Evolutionary conservation across 1,140 invertebrate genomes (phyloP).

Genomic region (Lysiphlebus fabarum): DNA sequence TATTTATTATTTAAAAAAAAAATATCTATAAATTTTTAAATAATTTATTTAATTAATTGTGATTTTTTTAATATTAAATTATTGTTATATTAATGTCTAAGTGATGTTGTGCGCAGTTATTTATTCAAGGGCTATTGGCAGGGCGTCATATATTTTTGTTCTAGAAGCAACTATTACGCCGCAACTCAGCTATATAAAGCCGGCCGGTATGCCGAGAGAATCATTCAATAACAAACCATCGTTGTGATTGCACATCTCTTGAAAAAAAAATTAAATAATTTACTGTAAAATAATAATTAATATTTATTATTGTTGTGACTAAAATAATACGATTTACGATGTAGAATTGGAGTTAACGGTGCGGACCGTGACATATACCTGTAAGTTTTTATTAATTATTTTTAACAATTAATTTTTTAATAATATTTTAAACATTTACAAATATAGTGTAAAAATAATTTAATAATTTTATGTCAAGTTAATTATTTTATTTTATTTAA

Average conservation of each 20-base stretch:
- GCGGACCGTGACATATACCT: constrained; percentile 51
- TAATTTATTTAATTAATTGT: neutral
- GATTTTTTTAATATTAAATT: constrained; percentile 3
- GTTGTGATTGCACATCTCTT: constrained; percentile 30
- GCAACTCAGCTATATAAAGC: constrained; percentile 12
- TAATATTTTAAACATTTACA: too few species aligned
- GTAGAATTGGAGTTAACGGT: constrained; percentile 31
- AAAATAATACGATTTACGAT: constrained; percentile 15
- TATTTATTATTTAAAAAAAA: neutral
- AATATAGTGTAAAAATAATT: neutral
- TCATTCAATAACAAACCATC: constrained; percentile 48
- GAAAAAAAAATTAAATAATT: constrained; percentile 24
- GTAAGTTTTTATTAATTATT: constrained; percentile 38
- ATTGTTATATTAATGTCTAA: constrained; percentile 7
- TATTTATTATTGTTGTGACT: constrained; percentile 11
- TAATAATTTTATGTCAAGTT: constrained; percentile 1
- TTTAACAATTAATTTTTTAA: neutral
- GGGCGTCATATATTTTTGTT: constrained; percentile 33
- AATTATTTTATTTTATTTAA: too few species aligned
- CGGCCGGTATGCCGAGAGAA: constrained; percentile 26
- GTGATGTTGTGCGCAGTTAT: constrained; percentile 18
- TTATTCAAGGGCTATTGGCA: constrained; percentile 3
- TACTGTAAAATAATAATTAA: constrained; percentile 22
- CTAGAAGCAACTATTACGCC: constrained; percentile 32
- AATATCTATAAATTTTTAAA: neutral